These are phyloP conservation scores for Bryconaethiops microstoma DNA, from an alignment of 2,797 vertebrate genomes.

Conservation along the genomic window DNA sequence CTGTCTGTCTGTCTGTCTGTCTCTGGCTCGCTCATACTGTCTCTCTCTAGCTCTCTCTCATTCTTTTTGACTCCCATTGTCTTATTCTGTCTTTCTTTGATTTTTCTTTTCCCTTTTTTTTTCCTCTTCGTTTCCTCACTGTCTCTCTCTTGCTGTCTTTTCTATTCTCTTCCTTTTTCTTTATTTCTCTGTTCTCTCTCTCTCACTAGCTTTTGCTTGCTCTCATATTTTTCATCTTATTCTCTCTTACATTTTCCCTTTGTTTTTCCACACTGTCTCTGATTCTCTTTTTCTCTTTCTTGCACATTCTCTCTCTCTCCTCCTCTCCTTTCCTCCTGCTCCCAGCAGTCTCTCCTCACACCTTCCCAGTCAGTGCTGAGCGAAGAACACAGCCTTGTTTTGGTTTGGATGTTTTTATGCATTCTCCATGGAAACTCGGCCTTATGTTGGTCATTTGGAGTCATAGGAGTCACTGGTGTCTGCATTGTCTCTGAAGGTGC, in stretches of 20 bases:
- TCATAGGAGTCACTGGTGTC: slow-evolving; percentile 35
- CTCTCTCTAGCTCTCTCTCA: background rate
- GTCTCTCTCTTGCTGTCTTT: background rate
- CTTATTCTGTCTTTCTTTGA: background rate
- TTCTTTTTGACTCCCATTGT: background rate
- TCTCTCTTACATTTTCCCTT: background rate
- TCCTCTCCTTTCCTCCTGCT: background rate
- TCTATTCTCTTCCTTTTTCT: background rate
- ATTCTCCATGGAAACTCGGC: slow-evolving; percentile 35
- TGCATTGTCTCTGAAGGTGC: slow-evolving; percentile 14
- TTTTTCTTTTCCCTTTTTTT: too few relatives aligned
- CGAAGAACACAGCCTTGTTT: slow-evolving; percentile 28
- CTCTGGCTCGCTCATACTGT: background rate
- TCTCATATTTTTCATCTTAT: background rate
- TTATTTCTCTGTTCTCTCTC: background rate
- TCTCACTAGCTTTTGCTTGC: background rate
- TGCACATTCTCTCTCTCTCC: slow-evolving; percentile 5
- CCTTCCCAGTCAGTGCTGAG: slow-evolving; percentile 41
- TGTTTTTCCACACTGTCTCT: background rate
- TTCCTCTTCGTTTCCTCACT: background rate
- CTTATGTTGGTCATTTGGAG: slow-evolving; percentile 28
- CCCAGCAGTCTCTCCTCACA: slow-evolving; percentile 27
- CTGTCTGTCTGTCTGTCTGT: background rate
- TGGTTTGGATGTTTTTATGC: slow-evolving; percentile 47
- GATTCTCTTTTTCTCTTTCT: slow-evolving; percentile 2